These are phyloP conservation scores for Plotosus lineatus DNA, from an alignment of 2,113 vertebrate genomes.

Conservation along the genomic window DNA sequence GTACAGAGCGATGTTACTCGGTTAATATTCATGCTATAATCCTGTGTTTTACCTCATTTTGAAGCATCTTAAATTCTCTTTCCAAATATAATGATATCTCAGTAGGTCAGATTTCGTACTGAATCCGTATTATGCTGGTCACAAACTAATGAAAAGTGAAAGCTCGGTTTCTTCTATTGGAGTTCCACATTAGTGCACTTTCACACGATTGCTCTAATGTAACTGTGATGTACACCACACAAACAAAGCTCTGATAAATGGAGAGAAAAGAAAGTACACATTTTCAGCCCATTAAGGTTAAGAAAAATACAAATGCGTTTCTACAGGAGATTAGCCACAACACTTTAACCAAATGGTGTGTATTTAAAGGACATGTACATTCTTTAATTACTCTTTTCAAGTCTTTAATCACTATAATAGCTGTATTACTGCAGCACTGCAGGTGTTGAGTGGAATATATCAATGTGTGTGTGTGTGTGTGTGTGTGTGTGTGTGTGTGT, in stretches of 20 bases:
- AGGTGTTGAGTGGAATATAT: conserved; percentile 24
- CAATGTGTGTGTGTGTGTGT: conserved; percentile 4
- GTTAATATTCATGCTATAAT: too few relatives aligned
- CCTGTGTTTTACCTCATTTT: too few relatives aligned
- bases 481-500: conserved; percentile 9
- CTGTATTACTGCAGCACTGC: conserved; percentile 23
- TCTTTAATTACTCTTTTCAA: conserved; percentile 38
- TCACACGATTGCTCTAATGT: conserved; percentile 36
- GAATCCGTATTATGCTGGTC: too few relatives aligned
- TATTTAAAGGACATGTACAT: conserved; percentile 49
- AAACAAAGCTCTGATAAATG: conserved; percentile 41
- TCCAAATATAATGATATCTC: too few relatives aligned
- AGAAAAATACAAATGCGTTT: conserved; percentile 54
- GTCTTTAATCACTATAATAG: conserved; percentile 42
- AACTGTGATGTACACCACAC: conserved; percentile 22
- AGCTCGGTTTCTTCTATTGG: background rate
- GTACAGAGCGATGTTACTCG: too few relatives aligned
- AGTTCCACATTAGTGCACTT: conserved; percentile 21
- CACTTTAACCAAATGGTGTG: conserved; percentile 56
- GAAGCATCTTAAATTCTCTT: too few relatives aligned
- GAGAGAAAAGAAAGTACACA: conserved; percentile 27
- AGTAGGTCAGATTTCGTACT: too few relatives aligned
- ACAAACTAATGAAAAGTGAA: background rate
- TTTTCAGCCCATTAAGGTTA: conserved; percentile 51
- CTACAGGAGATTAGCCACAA: conserved; percentile 57